Conservation (phyloP, 2,888 invertebrate genomes). For the Rotaria macrura region DNA sequence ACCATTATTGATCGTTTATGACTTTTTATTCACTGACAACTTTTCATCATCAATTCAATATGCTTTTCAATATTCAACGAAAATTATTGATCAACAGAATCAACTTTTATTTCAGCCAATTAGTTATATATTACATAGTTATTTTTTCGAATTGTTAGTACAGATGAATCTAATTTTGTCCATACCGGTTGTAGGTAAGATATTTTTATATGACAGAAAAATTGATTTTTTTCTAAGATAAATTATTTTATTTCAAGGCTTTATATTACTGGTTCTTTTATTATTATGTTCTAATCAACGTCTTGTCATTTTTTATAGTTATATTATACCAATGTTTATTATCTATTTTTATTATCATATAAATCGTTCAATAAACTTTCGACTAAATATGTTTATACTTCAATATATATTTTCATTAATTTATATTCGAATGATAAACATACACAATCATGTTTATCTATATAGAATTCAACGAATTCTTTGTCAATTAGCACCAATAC, state of each 20-base stretch:
- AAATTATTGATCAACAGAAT: neutral
- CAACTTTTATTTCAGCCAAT: neutral
- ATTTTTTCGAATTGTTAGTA: neutral
- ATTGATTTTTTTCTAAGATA: neutral
- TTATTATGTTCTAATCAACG: conserved; percentile 1
- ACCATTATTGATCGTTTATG: neutral
- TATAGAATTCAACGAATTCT: neutral
- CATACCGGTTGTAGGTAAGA: neutral
- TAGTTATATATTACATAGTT: neutral
- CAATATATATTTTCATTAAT: neutral
- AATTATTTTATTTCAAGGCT: neutral
- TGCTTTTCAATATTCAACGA: neutral
- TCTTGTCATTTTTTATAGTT: neutral
- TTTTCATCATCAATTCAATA: neutral
- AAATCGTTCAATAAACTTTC: neutral
- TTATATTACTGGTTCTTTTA: neutral
- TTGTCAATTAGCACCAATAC: neutral
- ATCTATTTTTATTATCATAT: neutral
- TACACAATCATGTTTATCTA: neutral
- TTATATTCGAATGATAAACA: neutral
- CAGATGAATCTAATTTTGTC: neutral
- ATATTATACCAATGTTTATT: neutral
- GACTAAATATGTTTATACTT: neutral
- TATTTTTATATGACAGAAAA: neutral
- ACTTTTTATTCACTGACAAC: neutral